Evolutionary conservation across 2,888 invertebrate species (phyloP).

Genomic region (Lasioglossum lativentre): DNA sequence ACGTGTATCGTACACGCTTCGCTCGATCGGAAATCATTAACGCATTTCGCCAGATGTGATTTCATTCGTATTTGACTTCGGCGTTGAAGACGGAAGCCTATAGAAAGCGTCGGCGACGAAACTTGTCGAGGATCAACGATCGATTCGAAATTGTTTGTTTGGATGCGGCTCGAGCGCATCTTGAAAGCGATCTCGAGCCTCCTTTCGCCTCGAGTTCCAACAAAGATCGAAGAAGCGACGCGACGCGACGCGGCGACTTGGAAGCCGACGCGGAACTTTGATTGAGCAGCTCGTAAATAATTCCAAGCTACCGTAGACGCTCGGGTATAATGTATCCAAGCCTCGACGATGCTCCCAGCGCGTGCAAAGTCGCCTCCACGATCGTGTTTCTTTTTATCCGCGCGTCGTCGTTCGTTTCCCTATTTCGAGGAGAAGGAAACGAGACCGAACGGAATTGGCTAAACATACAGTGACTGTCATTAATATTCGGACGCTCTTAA

Average conservation of each 20-base stretch:
- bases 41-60: not conserved
- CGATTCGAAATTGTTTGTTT: not conserved
- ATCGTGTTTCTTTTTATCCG: not conserved
- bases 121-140: not conserved
- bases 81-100: not conserved
- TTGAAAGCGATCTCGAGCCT: conserved; percentile 9
- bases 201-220: conserved; percentile 5
- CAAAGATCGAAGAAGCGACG: conserved; percentile 5
- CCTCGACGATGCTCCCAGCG: not conserved
- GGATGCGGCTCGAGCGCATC: not conserved
- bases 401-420: not conserved
- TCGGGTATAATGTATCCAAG: conserved; percentile 1
- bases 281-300: conserved; percentile 6
- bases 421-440: not conserved
- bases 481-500: too few relatives aligned
- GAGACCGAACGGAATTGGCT: not conserved
- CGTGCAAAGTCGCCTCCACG: not conserved
- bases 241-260: not conserved
- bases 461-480: too few relatives aligned
- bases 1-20: too few relatives aligned
- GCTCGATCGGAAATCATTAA: not conserved
- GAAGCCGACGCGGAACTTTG: conserved; percentile 8
- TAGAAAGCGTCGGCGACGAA: not conserved
- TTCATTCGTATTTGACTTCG: not conserved
- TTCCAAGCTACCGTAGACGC: not conserved